Conservation (phyloP, 2,113 vertebrate species). For the Bostrychus sinensis region DNA sequence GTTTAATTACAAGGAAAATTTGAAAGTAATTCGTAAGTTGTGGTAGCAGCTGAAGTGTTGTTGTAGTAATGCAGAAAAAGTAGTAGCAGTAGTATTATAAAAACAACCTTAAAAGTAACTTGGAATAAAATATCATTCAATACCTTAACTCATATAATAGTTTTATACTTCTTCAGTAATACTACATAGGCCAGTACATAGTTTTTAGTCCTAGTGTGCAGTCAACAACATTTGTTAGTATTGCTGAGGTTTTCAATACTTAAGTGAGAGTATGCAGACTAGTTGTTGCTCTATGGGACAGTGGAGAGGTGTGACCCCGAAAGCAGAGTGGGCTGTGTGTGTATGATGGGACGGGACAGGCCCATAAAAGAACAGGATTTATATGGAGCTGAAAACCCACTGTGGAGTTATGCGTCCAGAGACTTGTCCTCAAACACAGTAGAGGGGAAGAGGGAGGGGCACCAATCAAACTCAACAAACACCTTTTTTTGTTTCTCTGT, state of each 20-base stretch:
- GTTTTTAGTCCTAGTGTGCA: no score
- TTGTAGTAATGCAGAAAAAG: no score
- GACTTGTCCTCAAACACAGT: conserved; percentile 54
- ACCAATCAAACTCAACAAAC: conserved; percentile 40
- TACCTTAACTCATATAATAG: no score
- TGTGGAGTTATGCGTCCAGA: conserved; percentile 61
- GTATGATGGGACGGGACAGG: conserved; percentile 28
- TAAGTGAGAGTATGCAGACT: not conserved
- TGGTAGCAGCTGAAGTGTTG: no score
- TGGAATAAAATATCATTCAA: no score
- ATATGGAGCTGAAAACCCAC: conserved; percentile 61
- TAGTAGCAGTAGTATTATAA: no score
- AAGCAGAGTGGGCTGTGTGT: conserved; percentile 14
- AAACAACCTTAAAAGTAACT: no score
- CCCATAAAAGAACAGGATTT: conserved; percentile 69
- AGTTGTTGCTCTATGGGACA: conserved; percentile 6
- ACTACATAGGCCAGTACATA: no score
- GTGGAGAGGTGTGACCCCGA: conserved; percentile 25
- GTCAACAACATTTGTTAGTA: not conserved
- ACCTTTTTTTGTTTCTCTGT: conserved; percentile 32
- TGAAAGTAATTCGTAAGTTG: no score
- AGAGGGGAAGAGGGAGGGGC: conserved; percentile 39
- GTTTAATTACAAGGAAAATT: no score
- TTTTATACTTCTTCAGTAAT: no score
- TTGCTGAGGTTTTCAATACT: not conserved